phyloP scores from a whole-genome alignment of 2,888 invertebrate genomes.

The Hypomecis punctinalis region DNA sequence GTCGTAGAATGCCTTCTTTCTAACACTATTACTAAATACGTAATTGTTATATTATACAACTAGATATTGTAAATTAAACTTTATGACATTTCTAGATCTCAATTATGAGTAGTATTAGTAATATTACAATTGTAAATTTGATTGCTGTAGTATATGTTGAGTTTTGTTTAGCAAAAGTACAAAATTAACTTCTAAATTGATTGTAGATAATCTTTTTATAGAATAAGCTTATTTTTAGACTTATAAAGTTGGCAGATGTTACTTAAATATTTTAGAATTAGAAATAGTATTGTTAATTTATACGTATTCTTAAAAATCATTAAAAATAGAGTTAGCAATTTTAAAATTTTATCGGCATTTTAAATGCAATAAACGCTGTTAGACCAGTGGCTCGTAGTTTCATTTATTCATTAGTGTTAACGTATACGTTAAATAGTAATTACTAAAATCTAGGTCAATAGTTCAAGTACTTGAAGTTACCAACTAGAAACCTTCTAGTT shows the following conservation, averaged over 20 bases:
- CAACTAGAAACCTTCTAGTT: too few species aligned
- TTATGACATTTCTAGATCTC: conserved; percentile 20
- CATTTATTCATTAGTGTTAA: conserved; percentile 11
- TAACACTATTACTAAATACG: not conserved
- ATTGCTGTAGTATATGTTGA: conserved; percentile 1
- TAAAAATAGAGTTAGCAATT: not conserved
- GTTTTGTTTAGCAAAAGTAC: conserved; percentile 1
- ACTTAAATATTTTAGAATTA: conserved; percentile 17
- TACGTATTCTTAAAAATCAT: conserved; percentile 12
- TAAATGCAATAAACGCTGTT: conserved; percentile 53
- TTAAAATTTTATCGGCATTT: conserved; percentile 33
- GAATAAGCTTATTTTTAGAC: conserved; percentile 15
- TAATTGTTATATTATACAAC: not conserved
- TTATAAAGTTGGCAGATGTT: conserved; percentile 5
- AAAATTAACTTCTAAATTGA: conserved; percentile 1
- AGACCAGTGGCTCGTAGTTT: conserved; percentile 34
- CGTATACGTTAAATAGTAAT: too few species aligned
- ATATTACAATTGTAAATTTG: not conserved
- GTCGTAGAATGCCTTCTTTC: conserved; percentile 11
- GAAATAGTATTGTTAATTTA: conserved; percentile 6
- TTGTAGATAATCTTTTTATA: conserved; percentile 4
- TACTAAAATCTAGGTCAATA: too few species aligned
- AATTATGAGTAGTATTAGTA: conserved; percentile 6
- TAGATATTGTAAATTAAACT: conserved; percentile 10
- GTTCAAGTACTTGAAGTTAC: too few species aligned